These are phyloP conservation scores for Zelostemma sp. DNA, from an alignment of 1,140 invertebrate genomes.

Conservation along the genomic window DNA sequence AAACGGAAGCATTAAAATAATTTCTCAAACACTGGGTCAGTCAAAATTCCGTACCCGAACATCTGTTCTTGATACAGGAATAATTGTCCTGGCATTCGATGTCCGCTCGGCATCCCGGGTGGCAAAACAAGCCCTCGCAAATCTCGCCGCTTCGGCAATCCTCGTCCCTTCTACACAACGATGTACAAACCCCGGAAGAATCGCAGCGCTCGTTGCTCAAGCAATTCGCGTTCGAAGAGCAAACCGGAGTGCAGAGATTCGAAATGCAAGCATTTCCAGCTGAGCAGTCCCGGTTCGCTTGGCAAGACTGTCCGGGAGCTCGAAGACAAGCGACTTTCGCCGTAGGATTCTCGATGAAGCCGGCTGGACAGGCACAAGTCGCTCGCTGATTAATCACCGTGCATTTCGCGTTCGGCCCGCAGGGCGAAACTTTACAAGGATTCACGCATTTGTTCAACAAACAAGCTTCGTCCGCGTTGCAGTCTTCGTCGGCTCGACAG, in stretches of 20 bases:
- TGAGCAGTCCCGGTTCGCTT: conserved; percentile 80
- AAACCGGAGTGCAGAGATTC: conserved; percentile 80
- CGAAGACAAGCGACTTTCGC: conserved; percentile 86
- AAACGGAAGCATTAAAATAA: neutral
- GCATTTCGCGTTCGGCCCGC: conserved; percentile 87
- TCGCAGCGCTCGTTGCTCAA: conserved; percentile 86
- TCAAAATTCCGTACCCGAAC: conserved; percentile 66
- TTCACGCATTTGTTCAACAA: conserved; percentile 83
- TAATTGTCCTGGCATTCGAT: conserved; percentile 78
- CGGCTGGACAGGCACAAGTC: conserved; percentile 81
- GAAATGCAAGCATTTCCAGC: conserved; percentile 79
- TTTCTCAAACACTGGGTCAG: neutral
- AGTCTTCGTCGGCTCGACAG: conserved; percentile 89
- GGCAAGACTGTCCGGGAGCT: conserved; percentile 78
- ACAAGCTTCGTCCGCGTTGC: conserved; percentile 85
- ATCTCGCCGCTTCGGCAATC: conserved; percentile 88
- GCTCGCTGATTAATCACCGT: conserved; percentile 86
- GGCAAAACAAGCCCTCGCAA: conserved; percentile 83
- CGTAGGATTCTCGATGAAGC: conserved; percentile 87
- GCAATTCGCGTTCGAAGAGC: conserved; percentile 81
- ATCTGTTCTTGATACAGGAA: conserved; percentile 82
- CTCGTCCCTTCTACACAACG: conserved; percentile 80
- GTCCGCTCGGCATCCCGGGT: conserved; percentile 85
- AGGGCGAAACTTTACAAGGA: conserved; percentile 82
- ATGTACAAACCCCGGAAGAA: conserved; percentile 73